Evolutionary conservation across 92 coral and sea anemone species (phyloP).

Genomic region (Anthopleura xanthogrammica): DNA sequence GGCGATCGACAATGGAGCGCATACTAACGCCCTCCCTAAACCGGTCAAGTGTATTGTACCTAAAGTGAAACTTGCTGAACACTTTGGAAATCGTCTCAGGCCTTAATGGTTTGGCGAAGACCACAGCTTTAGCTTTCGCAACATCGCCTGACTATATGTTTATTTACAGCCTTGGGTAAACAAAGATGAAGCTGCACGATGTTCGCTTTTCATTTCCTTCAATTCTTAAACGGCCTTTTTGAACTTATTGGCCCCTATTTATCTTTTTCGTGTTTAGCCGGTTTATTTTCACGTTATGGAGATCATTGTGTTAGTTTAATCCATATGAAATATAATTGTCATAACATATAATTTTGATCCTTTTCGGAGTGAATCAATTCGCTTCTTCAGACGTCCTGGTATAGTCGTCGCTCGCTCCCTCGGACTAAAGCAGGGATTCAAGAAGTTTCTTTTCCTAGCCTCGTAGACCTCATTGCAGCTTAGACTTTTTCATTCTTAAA

Average conservation of each 20-base stretch:
- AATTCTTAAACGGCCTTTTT: slow-evolving; percentile 43
- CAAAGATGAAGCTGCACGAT: slow-evolving; percentile 38
- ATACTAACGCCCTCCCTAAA: slow-evolving; percentile 37
- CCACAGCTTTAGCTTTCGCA: slow-evolving; percentile 34
- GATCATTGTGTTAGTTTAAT: slow-evolving; percentile 52
- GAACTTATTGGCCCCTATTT: slow-evolving; percentile 48
- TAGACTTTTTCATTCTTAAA: neutral
- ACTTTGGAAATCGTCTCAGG: slow-evolving; percentile 26
- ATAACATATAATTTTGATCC: slow-evolving; percentile 42
- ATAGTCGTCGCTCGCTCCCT: slow-evolving; percentile 18
- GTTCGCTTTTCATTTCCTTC: slow-evolving; percentile 52
- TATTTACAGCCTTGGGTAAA: slow-evolving; percentile 42
- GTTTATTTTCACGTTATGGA: slow-evolving; percentile 45
- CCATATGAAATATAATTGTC: slow-evolving; percentile 50
- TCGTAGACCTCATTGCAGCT: slow-evolving; percentile 4
- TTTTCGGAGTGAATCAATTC: slow-evolving; percentile 29
- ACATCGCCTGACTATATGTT: slow-evolving; percentile 51
- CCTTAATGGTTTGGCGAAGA: slow-evolving; percentile 9
- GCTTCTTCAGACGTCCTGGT: slow-evolving; percentile 24
- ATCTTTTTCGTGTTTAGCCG: slow-evolving; percentile 49
- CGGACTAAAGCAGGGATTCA: slow-evolving; percentile 1
- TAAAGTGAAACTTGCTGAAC: slow-evolving; percentile 20
- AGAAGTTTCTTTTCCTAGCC: slow-evolving; percentile 9
- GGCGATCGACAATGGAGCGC: slow-evolving; percentile 31
- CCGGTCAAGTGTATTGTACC: slow-evolving; percentile 22